phyloP scores from a whole-genome alignment of 2,113 vertebrate genomes.

The Myxocyprinus asiaticus region DNA sequence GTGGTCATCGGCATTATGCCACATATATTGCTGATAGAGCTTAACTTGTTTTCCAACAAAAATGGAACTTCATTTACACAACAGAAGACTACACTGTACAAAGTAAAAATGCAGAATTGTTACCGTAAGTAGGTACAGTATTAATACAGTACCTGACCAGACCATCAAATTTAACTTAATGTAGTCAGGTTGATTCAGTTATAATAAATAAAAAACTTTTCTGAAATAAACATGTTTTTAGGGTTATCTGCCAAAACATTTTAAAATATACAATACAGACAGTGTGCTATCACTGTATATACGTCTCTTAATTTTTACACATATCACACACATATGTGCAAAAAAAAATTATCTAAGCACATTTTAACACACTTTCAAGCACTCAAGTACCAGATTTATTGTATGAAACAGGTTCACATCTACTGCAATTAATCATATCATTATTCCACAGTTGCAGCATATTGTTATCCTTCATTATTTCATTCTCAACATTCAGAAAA shows the following conservation, averaged over 20 bases:
- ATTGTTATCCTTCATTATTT: constrained; percentile 15
- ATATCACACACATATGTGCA: not conserved
- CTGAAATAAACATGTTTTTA: too few species aligned
- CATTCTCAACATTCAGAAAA: not conserved
- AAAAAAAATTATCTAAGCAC: not conserved
- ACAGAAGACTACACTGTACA: not conserved
- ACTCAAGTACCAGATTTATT: not conserved
- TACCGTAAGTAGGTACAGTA: too few species aligned
- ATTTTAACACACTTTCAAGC: not conserved
- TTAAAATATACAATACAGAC: not conserved
- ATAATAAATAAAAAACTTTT: too few species aligned
- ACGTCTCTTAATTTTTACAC: not conserved
- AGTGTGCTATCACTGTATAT: not conserved
- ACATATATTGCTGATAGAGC: too few species aligned
- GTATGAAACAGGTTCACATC: not conserved
- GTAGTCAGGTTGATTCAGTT: too few species aligned
- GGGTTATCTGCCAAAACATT: too few species aligned
- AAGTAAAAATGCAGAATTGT: too few species aligned
- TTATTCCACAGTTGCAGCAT: constrained; percentile 3
- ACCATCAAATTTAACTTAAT: too few species aligned
- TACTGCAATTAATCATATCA: constrained; percentile 3
- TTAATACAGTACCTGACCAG: too few species aligned
- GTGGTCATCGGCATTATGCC: too few species aligned
- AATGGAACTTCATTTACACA: not conserved
- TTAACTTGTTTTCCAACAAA: too few species aligned